Evolutionary conservation across 2,888 invertebrate species (phyloP).

Genomic region (Brachyopa scutellaris): DNA sequence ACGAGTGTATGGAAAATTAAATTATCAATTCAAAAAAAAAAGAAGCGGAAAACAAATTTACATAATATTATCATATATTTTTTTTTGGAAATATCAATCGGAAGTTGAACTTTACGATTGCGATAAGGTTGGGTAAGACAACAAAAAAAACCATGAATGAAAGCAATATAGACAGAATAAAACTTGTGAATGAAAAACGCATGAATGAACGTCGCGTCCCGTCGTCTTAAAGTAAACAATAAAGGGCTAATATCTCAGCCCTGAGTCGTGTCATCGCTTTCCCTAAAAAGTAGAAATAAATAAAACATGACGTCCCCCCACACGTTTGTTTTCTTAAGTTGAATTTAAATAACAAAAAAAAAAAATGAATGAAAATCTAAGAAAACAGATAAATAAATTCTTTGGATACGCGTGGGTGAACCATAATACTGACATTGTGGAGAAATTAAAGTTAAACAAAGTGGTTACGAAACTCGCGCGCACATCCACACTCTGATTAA

Average conservation of each 20-base stretch:
- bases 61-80: conserved; percentile 52
- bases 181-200: too few relatives aligned
- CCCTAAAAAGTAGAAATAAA: conserved; percentile 39
- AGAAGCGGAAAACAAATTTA: conserved; percentile 55
- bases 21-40: conserved; percentile 46
- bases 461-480: conserved; percentile 52
- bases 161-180: background rate
- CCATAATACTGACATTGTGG: background rate
- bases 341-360: conserved; percentile 21
- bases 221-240: conserved; percentile 8
- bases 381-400: conserved; percentile 24
- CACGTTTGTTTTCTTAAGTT: background rate
- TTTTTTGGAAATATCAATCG: conserved; percentile 45
- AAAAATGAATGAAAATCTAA: background rate
- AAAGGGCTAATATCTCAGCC: conserved; percentile 23
- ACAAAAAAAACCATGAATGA: conserved; percentile 32
- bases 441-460: conserved; percentile 43
- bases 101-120: conserved; percentile 23
- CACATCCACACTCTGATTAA: conserved; percentile 64
- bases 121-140: conserved; percentile 23
- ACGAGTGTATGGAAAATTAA: conserved; percentile 1
- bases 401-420: conserved; percentile 58
- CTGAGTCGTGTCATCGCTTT: conserved; percentile 47
- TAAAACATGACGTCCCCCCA: background rate
- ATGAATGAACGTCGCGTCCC: conserved; percentile 40